phyloP scores from a whole-genome alignment of 2,113 vertebrate genomes.

The Barnardius zonarius region DNA sequence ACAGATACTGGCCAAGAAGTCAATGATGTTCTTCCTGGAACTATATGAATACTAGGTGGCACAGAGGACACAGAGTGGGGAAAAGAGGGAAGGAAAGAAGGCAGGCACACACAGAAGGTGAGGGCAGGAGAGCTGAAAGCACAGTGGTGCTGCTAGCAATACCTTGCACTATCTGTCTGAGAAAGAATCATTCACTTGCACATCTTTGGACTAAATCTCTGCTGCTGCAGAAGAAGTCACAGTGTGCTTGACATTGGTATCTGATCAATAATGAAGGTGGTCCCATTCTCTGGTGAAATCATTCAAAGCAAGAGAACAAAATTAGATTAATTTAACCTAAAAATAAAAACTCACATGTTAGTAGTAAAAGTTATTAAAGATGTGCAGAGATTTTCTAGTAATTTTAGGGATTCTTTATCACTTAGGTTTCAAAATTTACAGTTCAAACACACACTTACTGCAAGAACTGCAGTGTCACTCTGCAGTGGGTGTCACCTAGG shows the following conservation, averaged over 20 bases:
- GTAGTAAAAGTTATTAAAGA: neutral
- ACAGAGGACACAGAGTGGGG: neutral
- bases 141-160: neutral
- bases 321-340: neutral
- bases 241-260: neutral
- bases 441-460: neutral
- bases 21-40: neutral
- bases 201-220: neutral
- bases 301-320: neutral
- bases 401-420: neutral
- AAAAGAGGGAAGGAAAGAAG: neutral
- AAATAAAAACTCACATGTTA: neutral
- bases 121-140: neutral
- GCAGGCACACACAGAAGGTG: neutral
- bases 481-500: neutral
- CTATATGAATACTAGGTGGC: neutral
- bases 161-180: neutral
- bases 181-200: neutral
- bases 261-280: neutral
- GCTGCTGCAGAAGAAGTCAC: neutral
- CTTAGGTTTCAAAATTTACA: neutral
- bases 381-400: neutral
- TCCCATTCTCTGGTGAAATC: neutral
- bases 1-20: neutral
- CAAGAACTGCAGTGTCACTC: neutral